Percentiles rank a stretch among this genome's conserved stretches.
phyloP scores from a whole-genome alignment of 1,140 invertebrate genomes.

The Aphelenchoides fujianensis region DNA sequence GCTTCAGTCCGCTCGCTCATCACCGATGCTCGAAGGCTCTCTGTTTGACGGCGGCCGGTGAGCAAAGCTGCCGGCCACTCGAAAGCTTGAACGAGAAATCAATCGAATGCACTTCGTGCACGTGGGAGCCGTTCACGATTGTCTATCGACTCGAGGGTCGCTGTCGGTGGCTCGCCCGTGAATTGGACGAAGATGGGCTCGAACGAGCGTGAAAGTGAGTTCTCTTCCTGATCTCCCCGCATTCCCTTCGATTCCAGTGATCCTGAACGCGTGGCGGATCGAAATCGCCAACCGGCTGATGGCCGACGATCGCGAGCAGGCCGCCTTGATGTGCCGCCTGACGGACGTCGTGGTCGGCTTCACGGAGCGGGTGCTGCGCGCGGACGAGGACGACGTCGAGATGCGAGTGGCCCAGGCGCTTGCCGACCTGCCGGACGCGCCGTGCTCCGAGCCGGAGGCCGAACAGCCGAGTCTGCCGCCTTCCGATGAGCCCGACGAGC shows the following conservation, averaged over 20 bases:
- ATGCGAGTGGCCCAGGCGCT: background rate
- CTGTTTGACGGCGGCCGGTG: background rate
- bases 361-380: background rate
- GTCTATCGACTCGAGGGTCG: background rate
- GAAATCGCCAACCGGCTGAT: background rate
- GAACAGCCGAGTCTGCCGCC: background rate
- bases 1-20: slow-evolving; percentile 21
- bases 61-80: too few relatives aligned
- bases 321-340: background rate
- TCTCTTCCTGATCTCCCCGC: background rate
- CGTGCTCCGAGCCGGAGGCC: background rate
- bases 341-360: background rate
- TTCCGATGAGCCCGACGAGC: background rate
- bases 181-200: background rate
- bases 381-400: background rate
- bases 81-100: background rate
- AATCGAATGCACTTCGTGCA: background rate
- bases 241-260: background rate
- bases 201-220: background rate
- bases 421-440: background rate
- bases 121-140: background rate
- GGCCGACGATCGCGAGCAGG: background rate
- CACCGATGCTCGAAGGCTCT: background rate
- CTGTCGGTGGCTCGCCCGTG: background rate
- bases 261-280: background rate